A percentile compares a stretch with the other conserved stretches of the same genome.
Conservation (phyloP, 2,797 vertebrate genomes). For the Spheniscus humboldti region DNA sequence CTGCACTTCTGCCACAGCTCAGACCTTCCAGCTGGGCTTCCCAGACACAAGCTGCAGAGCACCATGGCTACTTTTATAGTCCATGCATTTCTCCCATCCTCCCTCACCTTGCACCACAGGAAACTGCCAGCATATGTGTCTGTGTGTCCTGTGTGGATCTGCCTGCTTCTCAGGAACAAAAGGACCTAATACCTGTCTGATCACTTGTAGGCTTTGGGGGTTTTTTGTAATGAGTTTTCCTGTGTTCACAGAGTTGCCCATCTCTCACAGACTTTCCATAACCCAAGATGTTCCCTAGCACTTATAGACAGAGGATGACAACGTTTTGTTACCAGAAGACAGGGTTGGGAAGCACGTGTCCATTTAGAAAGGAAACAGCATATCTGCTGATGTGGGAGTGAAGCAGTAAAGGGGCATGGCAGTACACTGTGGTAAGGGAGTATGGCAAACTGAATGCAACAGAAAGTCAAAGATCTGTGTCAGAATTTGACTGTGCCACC, state of each 20-base stretch:
- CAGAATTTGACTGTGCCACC: neutral
- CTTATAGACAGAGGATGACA: neutral
- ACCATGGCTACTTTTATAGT: neutral
- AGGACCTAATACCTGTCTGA: neutral
- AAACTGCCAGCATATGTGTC: neutral
- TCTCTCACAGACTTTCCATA: neutral
- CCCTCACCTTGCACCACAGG: neutral
- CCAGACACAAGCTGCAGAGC: neutral
- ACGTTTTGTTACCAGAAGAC: neutral
- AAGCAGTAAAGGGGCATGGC: neutral
- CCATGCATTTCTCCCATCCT: neutral
- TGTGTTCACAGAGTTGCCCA: neutral
- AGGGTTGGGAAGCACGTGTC: rapidly evolving
- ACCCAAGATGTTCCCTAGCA: neutral
- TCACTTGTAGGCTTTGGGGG: neutral
- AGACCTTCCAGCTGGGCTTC: neutral
- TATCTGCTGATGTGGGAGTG: neutral
- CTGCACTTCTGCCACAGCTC: neutral
- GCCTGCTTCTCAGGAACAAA: neutral
- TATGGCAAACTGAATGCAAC: neutral
- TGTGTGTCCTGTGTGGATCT: neutral
- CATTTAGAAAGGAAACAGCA: neutral
- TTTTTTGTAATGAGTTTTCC: neutral
- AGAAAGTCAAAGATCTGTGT: neutral
- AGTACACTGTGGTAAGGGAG: neutral